These are phyloP conservation scores for Adelosebastes latens DNA, from an alignment of 2,797 vertebrate species.

Conservation along the genomic window DNA sequence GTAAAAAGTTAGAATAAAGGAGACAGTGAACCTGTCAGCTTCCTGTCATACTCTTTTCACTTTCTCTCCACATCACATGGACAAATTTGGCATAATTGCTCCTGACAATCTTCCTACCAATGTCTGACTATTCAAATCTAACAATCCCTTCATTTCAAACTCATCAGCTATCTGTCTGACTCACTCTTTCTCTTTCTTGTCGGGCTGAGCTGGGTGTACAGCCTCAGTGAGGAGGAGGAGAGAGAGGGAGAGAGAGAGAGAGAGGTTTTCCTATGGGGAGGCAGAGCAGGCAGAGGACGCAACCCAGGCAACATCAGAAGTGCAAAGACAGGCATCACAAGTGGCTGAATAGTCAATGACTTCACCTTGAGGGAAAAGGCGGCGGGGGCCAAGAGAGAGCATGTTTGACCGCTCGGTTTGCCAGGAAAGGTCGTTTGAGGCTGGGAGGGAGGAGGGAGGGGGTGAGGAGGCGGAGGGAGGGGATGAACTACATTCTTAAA, in stretches of 20 bases:
- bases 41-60: not conserved
- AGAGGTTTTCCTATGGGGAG: conserved; percentile 33
- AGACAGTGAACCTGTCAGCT: not conserved
- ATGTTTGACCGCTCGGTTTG: conserved; percentile 47
- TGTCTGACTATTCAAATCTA: not conserved
- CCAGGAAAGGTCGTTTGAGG: conserved; percentile 68
- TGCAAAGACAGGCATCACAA: conserved; percentile 69
- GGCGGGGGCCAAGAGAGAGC: conserved; percentile 33
- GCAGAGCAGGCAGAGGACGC: conserved; percentile 34
- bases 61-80: not conserved
- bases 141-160: not conserved
- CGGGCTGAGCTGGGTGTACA: too few relatives aligned
- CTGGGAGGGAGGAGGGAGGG: conserved; percentile 1
- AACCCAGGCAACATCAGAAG: conserved; percentile 71
- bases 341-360: conserved; percentile 73
- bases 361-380: conserved; percentile 62
- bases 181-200: not conserved
- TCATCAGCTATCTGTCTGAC: not conserved
- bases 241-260: not conserved
- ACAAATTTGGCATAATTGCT: not conserved
- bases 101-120: not conserved
- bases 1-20: too few relatives aligned
- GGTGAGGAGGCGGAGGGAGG: not conserved
- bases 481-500: conserved; percentile 42
- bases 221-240: not conserved